Evolutionary conservation across 2,113 vertebrate species (phyloP), one percentile per base, ranked within the genome.

Genomic region (Lagenorhynchus albirostris): DNA sequence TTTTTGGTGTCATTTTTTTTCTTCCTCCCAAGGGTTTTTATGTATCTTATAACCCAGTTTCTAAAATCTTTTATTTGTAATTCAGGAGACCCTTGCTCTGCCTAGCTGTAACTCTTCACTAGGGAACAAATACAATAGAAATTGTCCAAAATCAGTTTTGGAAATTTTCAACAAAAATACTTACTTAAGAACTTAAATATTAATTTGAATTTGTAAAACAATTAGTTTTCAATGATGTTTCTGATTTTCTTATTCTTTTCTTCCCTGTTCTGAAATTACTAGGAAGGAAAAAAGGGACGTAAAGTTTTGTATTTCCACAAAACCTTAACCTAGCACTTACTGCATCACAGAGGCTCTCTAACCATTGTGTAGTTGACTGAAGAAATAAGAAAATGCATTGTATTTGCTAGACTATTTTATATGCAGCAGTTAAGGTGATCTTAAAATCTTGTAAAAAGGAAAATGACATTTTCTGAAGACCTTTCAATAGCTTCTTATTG

Each of bases 191-290:
- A 11, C 53, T 33, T 92, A 58, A 82, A 58, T 13, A 38, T 25
- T 82, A 71, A 73, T 67, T 44, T 92, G 73, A 38, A n/a, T 90
- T 97, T 94, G 33, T 12, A 77, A 76, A 95, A 8, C 58, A 79
- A 80, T 68, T 71, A 18, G 18, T 67, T 84, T 79, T 89, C 31
- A 94, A 36, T 68, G 21, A 77, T 58, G 53, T 85, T 94, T 60
- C 50, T 23, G 12, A 13, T 76, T 87, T 83, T 95, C 41, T 31
- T 47, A 29, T 53, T 88, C 18, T 50, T 67, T 44, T 86, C 29
- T 77, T 79, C 63, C 38, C 12, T 58, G 1, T 95, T 89, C 63
- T 92, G 41, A 86, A 68, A 94, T 74, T 76, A 12, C 6, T 63
- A 26, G 17, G 25, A 83, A 70, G 53, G 25, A 18, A 62, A 68